These are phyloP conservation scores for Ictalurus punctatus DNA, from an alignment of 2,113 vertebrate genomes.

Conservation along the genomic window DNA sequence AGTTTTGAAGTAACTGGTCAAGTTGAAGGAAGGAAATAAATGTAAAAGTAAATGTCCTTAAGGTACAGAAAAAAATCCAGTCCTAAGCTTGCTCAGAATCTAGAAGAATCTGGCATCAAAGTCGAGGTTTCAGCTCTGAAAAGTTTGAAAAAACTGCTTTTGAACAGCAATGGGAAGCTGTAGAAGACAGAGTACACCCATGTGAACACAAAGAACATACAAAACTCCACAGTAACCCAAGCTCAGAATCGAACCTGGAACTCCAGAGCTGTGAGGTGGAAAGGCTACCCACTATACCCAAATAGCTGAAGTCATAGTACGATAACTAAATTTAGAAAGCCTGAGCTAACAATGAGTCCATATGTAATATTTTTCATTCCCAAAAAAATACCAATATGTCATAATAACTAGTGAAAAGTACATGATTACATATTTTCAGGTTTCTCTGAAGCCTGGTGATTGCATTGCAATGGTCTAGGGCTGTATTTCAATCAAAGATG, in stretches of 20 bases:
- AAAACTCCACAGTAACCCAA: not conserved
- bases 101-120: not conserved
- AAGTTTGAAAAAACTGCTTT: not conserved
- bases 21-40: no score
- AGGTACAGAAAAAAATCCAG: no score
- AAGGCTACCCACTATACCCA: not conserved
- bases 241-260: not conserved
- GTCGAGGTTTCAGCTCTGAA: not conserved
- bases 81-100: not conserved
- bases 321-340: not conserved
- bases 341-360: not conserved
- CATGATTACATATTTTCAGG: not conserved
- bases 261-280: not conserved
- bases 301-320: not conserved
- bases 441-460: not conserved
- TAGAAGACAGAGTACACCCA: not conserved
- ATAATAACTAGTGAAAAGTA: not conserved
- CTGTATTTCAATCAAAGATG: not conserved
- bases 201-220: no score
- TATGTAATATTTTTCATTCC: not conserved
- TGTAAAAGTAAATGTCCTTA: no score
- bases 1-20: no score
- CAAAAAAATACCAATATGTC: not conserved
- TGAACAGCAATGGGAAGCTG: not conserved
- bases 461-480: not conserved